A percentile compares a stretch with the other conserved stretches of the same genome.
Evolutionary conservation across 1,140 invertebrate species (phyloP).

Genomic region (Pissodes strobi): DNA sequence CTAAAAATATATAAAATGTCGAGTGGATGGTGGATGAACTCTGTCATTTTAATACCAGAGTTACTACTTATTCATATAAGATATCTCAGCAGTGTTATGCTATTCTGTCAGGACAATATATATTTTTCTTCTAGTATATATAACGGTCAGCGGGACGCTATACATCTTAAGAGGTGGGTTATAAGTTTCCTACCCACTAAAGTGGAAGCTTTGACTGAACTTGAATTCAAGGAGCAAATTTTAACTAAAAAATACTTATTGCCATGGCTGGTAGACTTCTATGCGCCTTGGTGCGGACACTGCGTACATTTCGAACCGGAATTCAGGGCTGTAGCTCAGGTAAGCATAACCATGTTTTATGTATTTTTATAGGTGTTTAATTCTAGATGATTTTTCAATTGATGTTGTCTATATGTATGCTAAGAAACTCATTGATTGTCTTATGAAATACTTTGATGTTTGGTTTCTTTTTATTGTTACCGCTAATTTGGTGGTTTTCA

Average conservation of each 20-base stretch:
- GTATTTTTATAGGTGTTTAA: no score
- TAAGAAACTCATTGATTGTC: neutral
- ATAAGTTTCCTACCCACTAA: slow-evolving; percentile 63
- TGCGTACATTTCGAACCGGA: slow-evolving; percentile 73
- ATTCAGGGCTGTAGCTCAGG: slow-evolving; percentile 68
- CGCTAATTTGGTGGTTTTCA: no score
- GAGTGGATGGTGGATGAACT: no score
- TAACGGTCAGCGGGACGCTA: slow-evolving; percentile 64
- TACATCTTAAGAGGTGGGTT: slow-evolving; percentile 65
- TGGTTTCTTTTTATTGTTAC: slow-evolving; percentile 15
- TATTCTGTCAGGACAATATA: no score
- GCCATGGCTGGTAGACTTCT: slow-evolving; percentile 75
- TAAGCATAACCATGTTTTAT: no score
- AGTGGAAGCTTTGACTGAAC: slow-evolving; percentile 55
- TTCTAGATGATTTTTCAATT: no score
- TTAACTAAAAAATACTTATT: slow-evolving; percentile 52
- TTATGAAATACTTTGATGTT: slow-evolving; percentile 7
- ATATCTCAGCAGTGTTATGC: no score
- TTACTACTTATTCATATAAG: no score
- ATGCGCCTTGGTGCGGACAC: slow-evolving; percentile 76
- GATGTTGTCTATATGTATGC: no score
- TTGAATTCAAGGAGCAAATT: slow-evolving; percentile 55
- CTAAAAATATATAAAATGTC: slow-evolving; percentile 8
- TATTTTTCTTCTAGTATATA: slow-evolving; percentile 60
- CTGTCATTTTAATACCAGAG: no score